Evolutionary conservation across 2,113 vertebrate genomes (phyloP).

Genomic region (Gracilinanus agilis): DNA sequence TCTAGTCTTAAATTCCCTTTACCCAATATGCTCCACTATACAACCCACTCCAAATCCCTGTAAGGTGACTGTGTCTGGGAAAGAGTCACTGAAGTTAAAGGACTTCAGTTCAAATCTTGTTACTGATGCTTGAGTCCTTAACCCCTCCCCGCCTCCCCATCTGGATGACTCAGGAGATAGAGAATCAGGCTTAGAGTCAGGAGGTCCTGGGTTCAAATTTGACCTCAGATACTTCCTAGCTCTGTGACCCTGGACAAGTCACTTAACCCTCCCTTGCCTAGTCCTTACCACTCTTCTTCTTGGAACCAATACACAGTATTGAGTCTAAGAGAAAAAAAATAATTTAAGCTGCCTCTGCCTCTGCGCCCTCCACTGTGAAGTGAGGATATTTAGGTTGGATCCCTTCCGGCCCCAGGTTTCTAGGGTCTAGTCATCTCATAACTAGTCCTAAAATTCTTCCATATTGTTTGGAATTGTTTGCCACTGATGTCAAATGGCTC

Average conservation of each 20-base stretch:
- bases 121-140: not conserved
- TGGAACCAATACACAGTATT: too few relatives aligned
- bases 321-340: too few relatives aligned
- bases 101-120: not conserved
- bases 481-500: too few relatives aligned
- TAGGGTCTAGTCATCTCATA: not conserved
- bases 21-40: not conserved
- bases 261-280: too few relatives aligned
- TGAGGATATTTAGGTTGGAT: not conserved
- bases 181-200: too few relatives aligned
- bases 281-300: too few relatives aligned
- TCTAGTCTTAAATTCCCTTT: not conserved
- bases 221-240: too few relatives aligned
- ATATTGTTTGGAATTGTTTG: not conserved
- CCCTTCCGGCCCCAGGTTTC: too few relatives aligned
- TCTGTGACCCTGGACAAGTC: too few relatives aligned
- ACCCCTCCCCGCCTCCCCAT: not conserved
- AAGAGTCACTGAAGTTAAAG: not conserved
- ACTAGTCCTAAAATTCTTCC: not conserved
- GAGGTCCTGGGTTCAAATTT: too few relatives aligned
- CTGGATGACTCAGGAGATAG: too few relatives aligned
- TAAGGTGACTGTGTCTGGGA: not conserved
- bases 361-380: not conserved
- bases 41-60: not conserved
- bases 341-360: not conserved